Percentiles rank a stretch among this genome's conserved stretches.
phyloP scores from a whole-genome alignment of 2,888 invertebrate genomes.

The Germaria angustata region DNA sequence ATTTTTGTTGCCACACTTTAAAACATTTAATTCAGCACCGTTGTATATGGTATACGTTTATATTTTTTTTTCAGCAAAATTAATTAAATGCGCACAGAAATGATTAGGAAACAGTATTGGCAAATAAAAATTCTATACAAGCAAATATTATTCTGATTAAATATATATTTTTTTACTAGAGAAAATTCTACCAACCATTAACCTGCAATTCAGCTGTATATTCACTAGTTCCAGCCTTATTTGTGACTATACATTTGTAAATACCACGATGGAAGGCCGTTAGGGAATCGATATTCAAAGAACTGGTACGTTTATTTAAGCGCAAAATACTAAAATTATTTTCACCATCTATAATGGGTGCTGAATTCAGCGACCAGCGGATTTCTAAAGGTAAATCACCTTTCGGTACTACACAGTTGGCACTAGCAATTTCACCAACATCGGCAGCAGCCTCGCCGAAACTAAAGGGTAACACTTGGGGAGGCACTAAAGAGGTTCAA shows the following conservation, averaged over 20 bases:
- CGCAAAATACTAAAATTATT: constrained; percentile 79
- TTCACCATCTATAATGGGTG: constrained; percentile 79
- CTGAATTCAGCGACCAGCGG: constrained; percentile 84
- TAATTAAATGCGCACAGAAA: constrained; percentile 59
- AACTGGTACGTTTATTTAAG: constrained; percentile 78
- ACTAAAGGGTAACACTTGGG: constrained; percentile 79
- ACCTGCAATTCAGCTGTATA: constrained; percentile 83
- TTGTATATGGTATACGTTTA: too few species aligned
- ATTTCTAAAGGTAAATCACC: constrained; percentile 90
- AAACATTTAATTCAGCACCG: constrained; percentile 24
- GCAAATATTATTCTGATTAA: constrained; percentile 4
- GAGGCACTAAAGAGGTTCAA: constrained; percentile 75
- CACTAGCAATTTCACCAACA: constrained; percentile 87
- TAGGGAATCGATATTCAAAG: constrained; percentile 83
- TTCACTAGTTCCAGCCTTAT: constrained; percentile 85
- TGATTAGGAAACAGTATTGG: constrained; percentile 11
- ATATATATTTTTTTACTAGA: not conserved
- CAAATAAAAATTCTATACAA: constrained; percentile 36
- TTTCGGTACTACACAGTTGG: constrained; percentile 86
- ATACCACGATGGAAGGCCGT: constrained; percentile 86
- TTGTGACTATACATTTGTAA: constrained; percentile 88
- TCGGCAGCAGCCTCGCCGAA: constrained; percentile 81
- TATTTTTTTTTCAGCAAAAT: constrained; percentile 35
- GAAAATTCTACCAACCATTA: constrained; percentile 81
- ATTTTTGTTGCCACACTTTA: not conserved